Evolutionary conservation across 2,797 vertebrate genomes (phyloP), one percentile per base, ranked within the genome.

Genomic region (Macroramphosus scolopax): DNA sequence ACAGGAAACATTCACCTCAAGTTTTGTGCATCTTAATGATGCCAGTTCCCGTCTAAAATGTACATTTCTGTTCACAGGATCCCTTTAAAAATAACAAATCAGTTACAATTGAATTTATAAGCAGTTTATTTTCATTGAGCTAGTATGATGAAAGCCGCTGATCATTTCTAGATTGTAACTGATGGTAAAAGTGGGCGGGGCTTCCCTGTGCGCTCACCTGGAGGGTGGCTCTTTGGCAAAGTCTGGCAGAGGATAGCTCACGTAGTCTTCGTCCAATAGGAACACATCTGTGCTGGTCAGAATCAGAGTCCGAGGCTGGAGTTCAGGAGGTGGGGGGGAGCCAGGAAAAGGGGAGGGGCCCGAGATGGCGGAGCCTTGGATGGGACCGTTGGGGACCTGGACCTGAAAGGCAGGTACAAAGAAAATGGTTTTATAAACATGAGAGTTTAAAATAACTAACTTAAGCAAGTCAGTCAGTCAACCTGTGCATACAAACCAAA

Each of bases 181-280:
- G 10, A 32, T 13, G 13, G 13, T 32, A 12, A 5, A 2, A 2
- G 5, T 4, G 30, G 9, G 12, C 4, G 12, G 3, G 12, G 4
- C 12, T 6, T 7, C 51, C 41, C 14, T 15, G 13, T 22, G n/a
- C 18, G 11, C 33, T 48, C 47, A 87, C 85, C 83, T 85, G 49
- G 81, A 84, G 7, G 96, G 96, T 0, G 96, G 96, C 43, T 98
- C 96, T 84, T 98, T 99, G 51, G 95, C 96, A 14, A 98, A 98
- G 58, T 95, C 92, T 0, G 96, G 96, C 33, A 98, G 89, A 0
- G 96, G 96, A 63, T 99, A 97, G 81, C 93, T 95, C 73, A 98
- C 85, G 16, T 95, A 95, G 87, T 99, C 96, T 79, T 99, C 96
- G 2, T 97, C 93, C 75, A 98, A 79, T 11, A 99, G 90, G 60